A percentile compares a stretch with the other conserved stretches of the same genome.
phyloP scores from a whole-genome alignment of 2,888 invertebrate species.

The Euclidia mi region DNA sequence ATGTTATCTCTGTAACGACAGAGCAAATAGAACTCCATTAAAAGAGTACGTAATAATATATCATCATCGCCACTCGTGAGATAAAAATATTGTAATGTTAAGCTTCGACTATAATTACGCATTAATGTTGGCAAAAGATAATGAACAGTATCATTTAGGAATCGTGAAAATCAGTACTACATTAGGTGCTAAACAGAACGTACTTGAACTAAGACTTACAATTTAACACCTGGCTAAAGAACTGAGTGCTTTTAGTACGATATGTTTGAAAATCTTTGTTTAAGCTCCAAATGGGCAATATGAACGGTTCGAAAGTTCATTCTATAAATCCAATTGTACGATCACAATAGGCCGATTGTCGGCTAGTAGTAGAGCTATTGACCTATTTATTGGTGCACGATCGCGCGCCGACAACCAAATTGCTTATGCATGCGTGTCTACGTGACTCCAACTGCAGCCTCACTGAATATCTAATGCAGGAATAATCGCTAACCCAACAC shows the following conservation, averaged over 20 bases:
- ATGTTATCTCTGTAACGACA: conserved; percentile 12
- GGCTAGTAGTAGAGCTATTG: conserved; percentile 72
- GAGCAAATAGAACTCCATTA: conserved; percentile 10
- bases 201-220: neutral
- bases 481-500: conserved; percentile 62
- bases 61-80: conserved; percentile 15
- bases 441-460: conserved; percentile 77
- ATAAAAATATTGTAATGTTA: conserved; percentile 14
- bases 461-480: conserved; percentile 74
- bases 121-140: conserved; percentile 8
- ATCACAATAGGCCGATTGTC: conserved; percentile 45
- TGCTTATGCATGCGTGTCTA: conserved; percentile 85
- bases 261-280: neutral
- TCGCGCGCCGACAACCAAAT: conserved; percentile 74
- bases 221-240: conserved; percentile 3
- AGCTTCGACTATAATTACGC: conserved; percentile 9
- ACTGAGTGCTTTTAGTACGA: neutral
- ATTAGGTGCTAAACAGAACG: neutral
- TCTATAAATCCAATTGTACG: conserved; percentile 41
- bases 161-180: neutral
- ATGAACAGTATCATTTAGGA: neutral
- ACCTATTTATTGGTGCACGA: conserved; percentile 84
- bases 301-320: conserved; percentile 28
- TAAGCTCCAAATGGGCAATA: conserved; percentile 19
- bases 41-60: conserved; percentile 10